Base-by-base conservation (phyloP, 2,888 invertebrate genomes). In the Bombylius discolor region DNA sequence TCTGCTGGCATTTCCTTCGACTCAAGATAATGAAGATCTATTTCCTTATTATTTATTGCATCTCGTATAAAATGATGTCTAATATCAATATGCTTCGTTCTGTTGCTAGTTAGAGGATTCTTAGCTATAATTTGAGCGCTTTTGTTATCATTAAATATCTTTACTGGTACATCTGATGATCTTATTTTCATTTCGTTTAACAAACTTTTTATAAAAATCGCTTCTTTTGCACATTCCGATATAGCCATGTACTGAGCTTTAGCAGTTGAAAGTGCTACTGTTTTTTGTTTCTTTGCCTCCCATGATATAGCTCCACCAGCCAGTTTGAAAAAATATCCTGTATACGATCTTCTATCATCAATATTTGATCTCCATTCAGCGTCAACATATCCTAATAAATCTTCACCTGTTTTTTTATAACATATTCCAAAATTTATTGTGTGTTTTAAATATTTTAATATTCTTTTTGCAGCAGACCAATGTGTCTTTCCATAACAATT, bases 361-460 rank as follows among this genome's bases (percentile, higher is more conserved):
- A 52, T n/a, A 44, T 62, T 56, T 7, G 58, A 57, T n/a, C 59
- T 60, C 59, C 61, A 63, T 51, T 62, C 60, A 8, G 62, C 62
- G 51, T 64, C 60, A 5, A 59, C 58, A 33, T 53, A 63, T 31
- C 61, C 52, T 9, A n/a, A 65, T 47, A 57, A 56, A 4, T 60
- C 51, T 45, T 57, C 58, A 7, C 45, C 39, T 54, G 62, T 52
- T 5, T 51, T 56, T 5, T 56, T 60, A 36, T 52, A 56, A 64
- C 42, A 44, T 59, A 61, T 49, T 61, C n/a, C n/a, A n/a, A n/a
- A n/a, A n/a, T n/a, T n/a, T n/a, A n/a, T n/a, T n/a, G n/a, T n/a
- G n/a, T n/a, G n/a, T n/a, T n/a, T n/a, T n/a, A n/a, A n/a, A n/a
- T 61, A 9, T 58, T 59, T 12, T 56, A n/a, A n/a, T n/a, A n/a